Conservation (phyloP, 1,140 invertebrate genomes). For the Saccostrea echinata region DNA sequence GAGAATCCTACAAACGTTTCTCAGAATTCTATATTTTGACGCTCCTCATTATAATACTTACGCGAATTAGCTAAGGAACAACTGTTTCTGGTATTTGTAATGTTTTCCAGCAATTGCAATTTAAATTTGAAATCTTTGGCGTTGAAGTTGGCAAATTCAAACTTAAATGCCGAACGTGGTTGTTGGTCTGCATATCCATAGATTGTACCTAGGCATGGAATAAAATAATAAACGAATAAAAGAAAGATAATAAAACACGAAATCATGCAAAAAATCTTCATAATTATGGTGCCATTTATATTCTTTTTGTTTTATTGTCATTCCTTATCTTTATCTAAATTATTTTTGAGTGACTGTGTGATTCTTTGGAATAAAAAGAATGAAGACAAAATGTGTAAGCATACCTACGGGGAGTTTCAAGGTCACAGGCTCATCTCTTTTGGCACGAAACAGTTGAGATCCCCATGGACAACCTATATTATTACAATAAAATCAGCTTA, state of each 20-base stretch:
- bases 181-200: conserved; percentile 23
- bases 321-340: no score
- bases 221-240: neutral
- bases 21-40: neutral
- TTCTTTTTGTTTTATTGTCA: no score
- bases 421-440: neutral
- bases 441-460: neutral
- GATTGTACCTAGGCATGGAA: neutral
- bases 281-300: no score
- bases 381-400: neutral
- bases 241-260: no score
- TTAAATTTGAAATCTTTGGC: neutral
- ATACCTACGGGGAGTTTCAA: neutral
- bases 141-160: conserved; percentile 21
- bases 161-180: conserved; percentile 18
- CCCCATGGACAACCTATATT: neutral
- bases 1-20: no score
- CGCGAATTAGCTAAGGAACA: neutral
- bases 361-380: neutral
- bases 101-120: conserved; percentile 7
- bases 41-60: neutral
- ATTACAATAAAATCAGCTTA: neutral
- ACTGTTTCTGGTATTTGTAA: conserved; percentile 15
- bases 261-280: no score
- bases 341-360: no score